Conservation (phyloP, 2,888 invertebrate species). For the Rhodophaea formosa region DNA sequence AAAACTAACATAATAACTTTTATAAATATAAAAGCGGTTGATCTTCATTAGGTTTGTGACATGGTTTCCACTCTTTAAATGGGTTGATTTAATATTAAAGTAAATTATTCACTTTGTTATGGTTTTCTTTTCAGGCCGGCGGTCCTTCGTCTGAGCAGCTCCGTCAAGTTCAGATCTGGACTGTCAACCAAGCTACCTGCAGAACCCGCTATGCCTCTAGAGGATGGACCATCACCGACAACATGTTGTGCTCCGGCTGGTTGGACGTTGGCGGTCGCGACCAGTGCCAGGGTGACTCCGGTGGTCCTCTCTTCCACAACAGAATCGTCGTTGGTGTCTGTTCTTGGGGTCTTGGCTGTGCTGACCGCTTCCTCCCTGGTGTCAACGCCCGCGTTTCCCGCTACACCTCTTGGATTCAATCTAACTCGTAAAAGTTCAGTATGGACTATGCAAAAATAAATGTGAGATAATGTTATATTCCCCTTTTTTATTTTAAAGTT, state of each 20-base stretch:
- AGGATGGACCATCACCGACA: conserved; percentile 38
- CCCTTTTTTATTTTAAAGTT: too few relatives aligned
- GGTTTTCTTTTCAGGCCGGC: conserved; percentile 29
- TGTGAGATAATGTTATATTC: too few relatives aligned
- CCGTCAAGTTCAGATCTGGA: conserved; percentile 46
- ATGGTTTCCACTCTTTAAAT: too few relatives aligned
- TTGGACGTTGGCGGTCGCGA: conserved; percentile 45
- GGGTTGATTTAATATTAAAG: too few relatives aligned
- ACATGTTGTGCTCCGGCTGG: conserved; percentile 54
- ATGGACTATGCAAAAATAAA: too few relatives aligned
- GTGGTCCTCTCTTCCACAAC: conserved; percentile 50
- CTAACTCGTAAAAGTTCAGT: conserved; percentile 30
- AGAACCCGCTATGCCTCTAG: conserved; percentile 34
- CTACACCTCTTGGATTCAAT: conserved; percentile 43
- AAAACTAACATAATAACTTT: too few relatives aligned
- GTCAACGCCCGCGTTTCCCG: conserved; percentile 47
- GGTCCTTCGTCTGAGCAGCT: conserved; percentile 44
- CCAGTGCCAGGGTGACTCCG: conserved; percentile 52
- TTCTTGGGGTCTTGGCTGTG: conserved; percentile 44
- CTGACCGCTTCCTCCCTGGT: conserved; percentile 36
- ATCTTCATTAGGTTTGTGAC: too few relatives aligned
- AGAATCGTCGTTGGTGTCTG: conserved; percentile 39
- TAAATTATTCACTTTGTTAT: too few relatives aligned
- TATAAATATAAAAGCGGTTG: too few relatives aligned
- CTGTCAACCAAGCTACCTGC: conserved; percentile 42